Percentiles rank a stretch among this genome's conserved stretches.
These are phyloP conservation scores for Myotis myotis DNA, from an alignment of 2,797 vertebrate species.

Conservation along the genomic window DNA sequence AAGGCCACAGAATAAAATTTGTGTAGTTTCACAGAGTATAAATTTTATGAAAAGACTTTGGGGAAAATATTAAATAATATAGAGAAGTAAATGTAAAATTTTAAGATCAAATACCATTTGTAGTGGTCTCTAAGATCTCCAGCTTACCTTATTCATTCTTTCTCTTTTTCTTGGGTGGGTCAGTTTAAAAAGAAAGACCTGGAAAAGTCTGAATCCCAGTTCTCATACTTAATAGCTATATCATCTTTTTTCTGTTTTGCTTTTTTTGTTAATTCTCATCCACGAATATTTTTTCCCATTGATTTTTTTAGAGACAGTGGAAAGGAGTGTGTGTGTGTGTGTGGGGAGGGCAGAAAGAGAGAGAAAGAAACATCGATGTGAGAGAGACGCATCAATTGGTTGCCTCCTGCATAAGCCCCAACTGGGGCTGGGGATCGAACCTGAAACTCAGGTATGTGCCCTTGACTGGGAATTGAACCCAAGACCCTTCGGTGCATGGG, in stretches of 20 bases:
- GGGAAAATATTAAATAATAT: background rate
- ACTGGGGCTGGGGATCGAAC: too few relatives aligned
- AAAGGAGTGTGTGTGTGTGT: too few relatives aligned
- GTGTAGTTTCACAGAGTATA: background rate
- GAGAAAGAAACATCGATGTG: too few relatives aligned
- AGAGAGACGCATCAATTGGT: too few relatives aligned
- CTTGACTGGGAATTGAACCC: too few relatives aligned
- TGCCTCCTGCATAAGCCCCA: too few relatives aligned
- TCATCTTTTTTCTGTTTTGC: background rate
- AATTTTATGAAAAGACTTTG: background rate
- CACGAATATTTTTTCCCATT: too few relatives aligned
- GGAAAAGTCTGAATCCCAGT: background rate
- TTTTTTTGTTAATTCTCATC: too few relatives aligned
- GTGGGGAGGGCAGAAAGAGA: too few relatives aligned
- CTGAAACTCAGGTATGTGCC: too few relatives aligned
- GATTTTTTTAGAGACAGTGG: too few relatives aligned
- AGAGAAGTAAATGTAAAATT: background rate
- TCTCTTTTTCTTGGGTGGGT: background rate
- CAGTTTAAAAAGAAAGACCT: background rate
- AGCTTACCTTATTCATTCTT: background rate
- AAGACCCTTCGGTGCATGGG: too few relatives aligned
- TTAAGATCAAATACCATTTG: conserved; percentile 16
- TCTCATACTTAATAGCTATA: background rate
- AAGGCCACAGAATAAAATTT: conserved; percentile 1
- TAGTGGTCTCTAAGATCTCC: background rate